These are phyloP conservation scores for Scaptomyza montana DNA, from an alignment of 1,140 invertebrate species.

Conservation along the genomic window DNA sequence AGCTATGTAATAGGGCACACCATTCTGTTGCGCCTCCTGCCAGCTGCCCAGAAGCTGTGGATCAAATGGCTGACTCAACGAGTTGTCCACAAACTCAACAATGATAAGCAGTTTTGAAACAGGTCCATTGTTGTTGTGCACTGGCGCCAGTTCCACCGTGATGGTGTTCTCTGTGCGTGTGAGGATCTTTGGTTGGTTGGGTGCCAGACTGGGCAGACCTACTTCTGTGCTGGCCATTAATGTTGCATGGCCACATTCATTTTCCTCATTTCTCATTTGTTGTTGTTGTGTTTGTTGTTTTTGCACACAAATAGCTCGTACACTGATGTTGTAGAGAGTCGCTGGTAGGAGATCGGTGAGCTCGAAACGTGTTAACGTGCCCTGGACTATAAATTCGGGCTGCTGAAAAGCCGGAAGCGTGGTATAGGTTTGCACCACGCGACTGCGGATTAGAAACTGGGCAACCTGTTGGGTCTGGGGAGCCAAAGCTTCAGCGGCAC, in stretches of 20 bases:
- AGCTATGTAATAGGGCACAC: conserved; percentile 91
- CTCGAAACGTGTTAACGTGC: conserved; percentile 84
- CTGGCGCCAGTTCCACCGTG: conserved; percentile 86
- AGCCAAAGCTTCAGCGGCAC: conserved; percentile 40
- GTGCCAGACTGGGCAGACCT: conserved; percentile 87
- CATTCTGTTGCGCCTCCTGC: conserved; percentile 85
- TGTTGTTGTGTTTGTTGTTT: conserved; percentile 45
- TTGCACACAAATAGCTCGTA: conserved; percentile 87
- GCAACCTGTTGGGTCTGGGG: conserved; percentile 75
- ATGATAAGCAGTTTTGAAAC: conserved; percentile 89
- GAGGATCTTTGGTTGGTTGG: conserved; percentile 87
- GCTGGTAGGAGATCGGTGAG: conserved; percentile 88
- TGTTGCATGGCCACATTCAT: conserved; percentile 85
- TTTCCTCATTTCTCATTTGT: conserved; percentile 4
- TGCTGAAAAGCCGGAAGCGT: conserved; percentile 58
- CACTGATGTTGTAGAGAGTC: conserved; percentile 88
- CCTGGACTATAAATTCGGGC: conserved; percentile 84
- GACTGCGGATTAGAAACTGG: conserved; percentile 84
- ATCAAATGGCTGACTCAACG: conserved; percentile 86
- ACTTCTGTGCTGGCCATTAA: conserved; percentile 87
- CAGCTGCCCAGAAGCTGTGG: conserved; percentile 85
- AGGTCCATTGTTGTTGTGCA: conserved; percentile 90
- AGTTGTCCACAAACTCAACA: conserved; percentile 86
- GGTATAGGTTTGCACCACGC: conserved; percentile 84
- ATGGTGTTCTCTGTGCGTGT: conserved; percentile 86